Evolutionary conservation across 2,888 invertebrate species (phyloP).

Genomic region (Sesia apiformis): DNA sequence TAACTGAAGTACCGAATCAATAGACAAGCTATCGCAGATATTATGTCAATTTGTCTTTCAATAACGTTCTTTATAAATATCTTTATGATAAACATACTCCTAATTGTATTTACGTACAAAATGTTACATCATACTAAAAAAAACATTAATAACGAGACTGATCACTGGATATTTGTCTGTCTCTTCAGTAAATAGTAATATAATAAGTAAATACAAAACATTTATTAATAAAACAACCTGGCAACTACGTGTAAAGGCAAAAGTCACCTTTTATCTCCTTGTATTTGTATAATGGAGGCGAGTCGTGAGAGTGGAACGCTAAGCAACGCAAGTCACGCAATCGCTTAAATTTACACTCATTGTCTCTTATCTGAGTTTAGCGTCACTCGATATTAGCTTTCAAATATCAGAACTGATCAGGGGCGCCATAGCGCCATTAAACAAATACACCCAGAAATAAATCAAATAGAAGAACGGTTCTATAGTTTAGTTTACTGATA

Average conservation of each 20-base stretch:
- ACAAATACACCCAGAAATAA: no score
- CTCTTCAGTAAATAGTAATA: neutral
- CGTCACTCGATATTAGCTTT: conserved; percentile 26
- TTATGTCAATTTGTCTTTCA: neutral
- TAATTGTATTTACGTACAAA: no score
- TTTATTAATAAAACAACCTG: neutral
- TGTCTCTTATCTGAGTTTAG: conserved; percentile 26
- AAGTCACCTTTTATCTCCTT: conserved; percentile 7
- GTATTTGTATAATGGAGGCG: conserved; percentile 9
- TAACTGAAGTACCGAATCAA: neutral
- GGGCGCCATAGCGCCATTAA: no score
- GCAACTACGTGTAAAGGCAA: neutral
- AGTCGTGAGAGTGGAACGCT: conserved; percentile 4
- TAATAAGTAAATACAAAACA: neutral
- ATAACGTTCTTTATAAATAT: no score
- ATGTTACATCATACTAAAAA: no score
- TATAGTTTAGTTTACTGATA: no score
- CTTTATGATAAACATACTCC: no score
- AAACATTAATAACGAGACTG: no score
- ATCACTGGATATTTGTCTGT: no score
- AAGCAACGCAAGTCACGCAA: conserved; percentile 29
- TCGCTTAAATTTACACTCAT: conserved; percentile 21
- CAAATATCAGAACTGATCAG: conserved; percentile 12
- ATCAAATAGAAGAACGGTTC: no score
- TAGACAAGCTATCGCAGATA: neutral